These are phyloP conservation scores for Holothuria scabra DNA, from an alignment of 53 echinoderm and acorn worm genomes.

Conservation along the genomic window DNA sequence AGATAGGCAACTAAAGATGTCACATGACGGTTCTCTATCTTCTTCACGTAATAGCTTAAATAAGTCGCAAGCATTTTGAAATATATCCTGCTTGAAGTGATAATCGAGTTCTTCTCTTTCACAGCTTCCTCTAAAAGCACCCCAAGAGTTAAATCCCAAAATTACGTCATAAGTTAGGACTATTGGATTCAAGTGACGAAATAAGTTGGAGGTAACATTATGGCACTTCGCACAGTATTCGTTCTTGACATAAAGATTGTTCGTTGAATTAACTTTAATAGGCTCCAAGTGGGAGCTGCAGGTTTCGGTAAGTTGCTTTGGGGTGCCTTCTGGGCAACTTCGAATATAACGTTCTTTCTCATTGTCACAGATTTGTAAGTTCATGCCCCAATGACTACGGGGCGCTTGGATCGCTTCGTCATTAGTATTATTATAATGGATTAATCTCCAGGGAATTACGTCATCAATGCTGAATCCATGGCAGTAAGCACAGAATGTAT, in stretches of 20 bases:
- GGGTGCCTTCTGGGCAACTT: too few species aligned
- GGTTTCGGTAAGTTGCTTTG: too few species aligned
- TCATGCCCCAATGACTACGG: conserved; percentile 27
- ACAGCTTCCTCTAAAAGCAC: background rate
- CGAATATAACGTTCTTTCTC: too few species aligned
- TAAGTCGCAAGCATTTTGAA: conserved; percentile 21
- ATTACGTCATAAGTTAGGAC: background rate
- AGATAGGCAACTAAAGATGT: too few species aligned
- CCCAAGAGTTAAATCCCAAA: background rate
- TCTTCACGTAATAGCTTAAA: background rate
- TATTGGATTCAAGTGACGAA: background rate
- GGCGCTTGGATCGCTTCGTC: background rate
- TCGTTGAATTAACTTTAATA: too few species aligned
- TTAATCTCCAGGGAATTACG: conserved; percentile 8
- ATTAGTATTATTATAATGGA: background rate
- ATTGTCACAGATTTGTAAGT: too few species aligned
- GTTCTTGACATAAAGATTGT: background rate
- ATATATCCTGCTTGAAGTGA: background rate
- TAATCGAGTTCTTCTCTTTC: background rate
- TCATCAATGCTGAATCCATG: background rate
- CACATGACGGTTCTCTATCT: too few species aligned
- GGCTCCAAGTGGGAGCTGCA: too few species aligned
- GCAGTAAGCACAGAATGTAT: conserved; percentile 17
- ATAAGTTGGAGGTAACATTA: background rate
- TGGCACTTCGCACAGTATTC: background rate